Evolutionary conservation across 2,797 vertebrate species (phyloP).

Genomic region (Bufotes viridis): DNA sequence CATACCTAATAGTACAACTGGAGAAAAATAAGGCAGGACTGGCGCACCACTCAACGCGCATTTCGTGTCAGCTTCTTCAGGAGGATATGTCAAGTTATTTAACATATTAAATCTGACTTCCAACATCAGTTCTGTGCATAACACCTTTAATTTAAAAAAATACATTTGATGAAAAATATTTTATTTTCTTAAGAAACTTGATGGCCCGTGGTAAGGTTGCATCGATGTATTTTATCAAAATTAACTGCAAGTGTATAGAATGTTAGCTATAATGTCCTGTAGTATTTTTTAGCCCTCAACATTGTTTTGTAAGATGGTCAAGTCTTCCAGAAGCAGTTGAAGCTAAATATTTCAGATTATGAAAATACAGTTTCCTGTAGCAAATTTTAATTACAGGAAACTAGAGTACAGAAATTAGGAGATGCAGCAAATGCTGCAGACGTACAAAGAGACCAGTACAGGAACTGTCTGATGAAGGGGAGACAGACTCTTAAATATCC

Average conservation of each 20-base stretch:
- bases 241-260: not conserved
- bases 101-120: no score
- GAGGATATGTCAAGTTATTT: no score
- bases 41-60: no score
- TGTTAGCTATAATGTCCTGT: not conserved
- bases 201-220: not conserved
- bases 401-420: constrained; percentile 19
- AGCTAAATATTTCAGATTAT: not conserved
- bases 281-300: constrained; percentile 7
- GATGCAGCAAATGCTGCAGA: not conserved
- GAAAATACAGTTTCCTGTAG: constrained; percentile 4
- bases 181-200: not conserved
- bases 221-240: not conserved
- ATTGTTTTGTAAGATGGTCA: constrained; percentile 16
- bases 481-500: constrained; percentile 27
- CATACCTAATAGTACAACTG: no score
- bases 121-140: not conserved
- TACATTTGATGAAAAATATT: not conserved
- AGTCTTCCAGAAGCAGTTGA: not conserved
- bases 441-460: not conserved
- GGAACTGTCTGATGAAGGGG: constrained; percentile 29
- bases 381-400: constrained; percentile 36
- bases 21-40: no score
- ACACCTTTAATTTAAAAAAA: not conserved
- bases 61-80: no score